Evolutionary conservation across 92 coral and sea anemone genomes (phyloP).

Genomic region (Anthopleura xanthogrammica): DNA sequence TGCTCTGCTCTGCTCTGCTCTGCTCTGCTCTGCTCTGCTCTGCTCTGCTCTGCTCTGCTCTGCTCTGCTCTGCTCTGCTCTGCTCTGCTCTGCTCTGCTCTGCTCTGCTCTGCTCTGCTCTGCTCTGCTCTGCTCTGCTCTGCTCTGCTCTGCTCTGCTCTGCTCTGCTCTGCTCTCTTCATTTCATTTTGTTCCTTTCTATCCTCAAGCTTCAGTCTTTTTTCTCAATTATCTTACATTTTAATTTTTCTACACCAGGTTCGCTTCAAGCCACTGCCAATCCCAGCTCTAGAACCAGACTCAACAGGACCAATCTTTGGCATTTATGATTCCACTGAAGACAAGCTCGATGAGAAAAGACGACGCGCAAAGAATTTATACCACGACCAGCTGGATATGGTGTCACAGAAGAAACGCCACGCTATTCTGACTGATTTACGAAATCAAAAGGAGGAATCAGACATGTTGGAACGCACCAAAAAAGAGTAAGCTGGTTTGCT

Average conservation of each 20-base stretch:
- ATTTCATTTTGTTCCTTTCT: neutral
- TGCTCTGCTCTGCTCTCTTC: neutral
- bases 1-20: too few relatives aligned
- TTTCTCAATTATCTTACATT: neutral
- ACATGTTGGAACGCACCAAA: constrained; percentile 91
- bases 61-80: neutral
- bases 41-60: neutral
- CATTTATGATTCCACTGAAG: constrained; percentile 83
- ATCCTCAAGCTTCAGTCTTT: neutral
- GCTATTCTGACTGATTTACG: constrained; percentile 85
- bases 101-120: neutral
- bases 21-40: too few relatives aligned
- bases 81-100: constrained; percentile 6
- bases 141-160: neutral
- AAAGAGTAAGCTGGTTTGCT: constrained; percentile 69
- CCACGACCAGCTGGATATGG: constrained; percentile 96
- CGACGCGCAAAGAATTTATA: constrained; percentile 81
- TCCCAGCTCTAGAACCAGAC: constrained; percentile 98
- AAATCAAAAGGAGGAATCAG: constrained; percentile 90
- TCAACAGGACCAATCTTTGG: constrained; percentile 94
- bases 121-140: neutral
- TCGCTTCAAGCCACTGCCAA: constrained; percentile 92
- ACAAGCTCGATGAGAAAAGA: constrained; percentile 73
- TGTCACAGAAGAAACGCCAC: constrained; percentile 89
- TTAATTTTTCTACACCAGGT: constrained; percentile 52